A percentile compares a stretch with the other conserved stretches of the same genome.
These are phyloP conservation scores for Drosophila mimica DNA, from an alignment of 2,888 invertebrate species.

Conservation along the genomic window DNA sequence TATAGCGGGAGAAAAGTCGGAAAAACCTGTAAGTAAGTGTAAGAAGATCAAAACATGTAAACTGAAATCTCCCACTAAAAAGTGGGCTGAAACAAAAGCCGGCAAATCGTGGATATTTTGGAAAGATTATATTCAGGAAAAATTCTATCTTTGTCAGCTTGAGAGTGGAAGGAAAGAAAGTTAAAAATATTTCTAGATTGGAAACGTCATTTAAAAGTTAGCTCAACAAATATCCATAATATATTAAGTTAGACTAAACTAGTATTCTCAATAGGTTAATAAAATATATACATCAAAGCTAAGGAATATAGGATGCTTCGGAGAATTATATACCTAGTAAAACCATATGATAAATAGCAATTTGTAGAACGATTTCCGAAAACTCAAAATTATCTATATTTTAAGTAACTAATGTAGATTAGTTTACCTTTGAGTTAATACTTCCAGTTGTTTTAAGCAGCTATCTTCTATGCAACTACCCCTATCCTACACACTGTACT, in stretches of 20 bases:
- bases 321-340: neutral
- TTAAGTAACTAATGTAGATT: neutral
- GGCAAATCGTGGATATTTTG: neutral
- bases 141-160: too few species aligned
- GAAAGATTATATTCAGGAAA: neutral
- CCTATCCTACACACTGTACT: constrained; percentile 28
- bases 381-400: neutral
- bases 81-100: neutral
- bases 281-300: neutral
- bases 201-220: neutral
- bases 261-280: neutral
- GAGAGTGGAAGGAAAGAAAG: too few species aligned
- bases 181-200: neutral
- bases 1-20: neutral
- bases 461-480: constrained; percentile 11
- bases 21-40: neutral
- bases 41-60: neutral
- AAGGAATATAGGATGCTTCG: neutral
- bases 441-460: constrained; percentile 13
- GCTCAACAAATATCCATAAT: neutral
- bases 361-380: neutral
- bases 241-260: neutral
- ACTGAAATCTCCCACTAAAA: neutral
- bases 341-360: neutral
- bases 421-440: neutral